A percentile compares a stretch with the other conserved stretches of the same genome.
phyloP scores from a whole-genome alignment of 23 tunicate genomes.

The Phallusia fumigata region DNA sequence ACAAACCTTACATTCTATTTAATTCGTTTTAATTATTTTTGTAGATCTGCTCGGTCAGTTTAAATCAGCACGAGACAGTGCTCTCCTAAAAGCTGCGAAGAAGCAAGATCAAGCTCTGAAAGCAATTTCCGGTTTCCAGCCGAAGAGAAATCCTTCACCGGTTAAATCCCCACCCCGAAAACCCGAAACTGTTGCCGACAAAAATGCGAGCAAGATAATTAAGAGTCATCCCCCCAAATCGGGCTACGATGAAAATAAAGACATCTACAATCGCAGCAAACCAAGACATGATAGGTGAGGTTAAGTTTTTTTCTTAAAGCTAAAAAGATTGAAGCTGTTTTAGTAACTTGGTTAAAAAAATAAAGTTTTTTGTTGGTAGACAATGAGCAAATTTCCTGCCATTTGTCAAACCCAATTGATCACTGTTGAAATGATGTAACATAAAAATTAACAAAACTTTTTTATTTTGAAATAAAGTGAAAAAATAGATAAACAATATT shows the following conservation, averaged over 20 bases:
- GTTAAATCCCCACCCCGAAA: slow-evolving; percentile 15
- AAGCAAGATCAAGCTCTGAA: slow-evolving; percentile 74
- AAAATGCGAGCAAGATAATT: slow-evolving; percentile 11
- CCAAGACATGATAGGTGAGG: slow-evolving; percentile 24
- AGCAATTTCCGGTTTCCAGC: slow-evolving; percentile 38
- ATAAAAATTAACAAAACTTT: too few species aligned
- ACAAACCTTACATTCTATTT: too few species aligned
- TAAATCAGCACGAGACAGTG: slow-evolving; percentile 41
- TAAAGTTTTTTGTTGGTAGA: too few species aligned
- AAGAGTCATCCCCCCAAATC: slow-evolving; percentile 6
- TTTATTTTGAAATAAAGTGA: too few species aligned
- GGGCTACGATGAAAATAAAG: slow-evolving; percentile 20
- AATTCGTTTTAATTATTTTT: background rate
- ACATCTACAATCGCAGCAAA: slow-evolving; percentile 39
- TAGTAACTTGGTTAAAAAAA: too few species aligned
- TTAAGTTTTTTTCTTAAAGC: background rate
- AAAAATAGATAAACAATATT: background rate
- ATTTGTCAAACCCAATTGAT: too few species aligned
- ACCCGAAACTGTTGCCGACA: slow-evolving; percentile 14
- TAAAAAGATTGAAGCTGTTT: too few species aligned
- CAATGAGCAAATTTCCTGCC: too few species aligned
- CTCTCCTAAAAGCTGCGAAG: slow-evolving; percentile 59
- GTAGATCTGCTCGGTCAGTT: slow-evolving; percentile 64
- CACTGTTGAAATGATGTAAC: too few species aligned
- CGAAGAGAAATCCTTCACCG: slow-evolving; percentile 27